phyloP scores from a whole-genome alignment of 1,140 invertebrate genomes.

The Aphis craccivora region DNA sequence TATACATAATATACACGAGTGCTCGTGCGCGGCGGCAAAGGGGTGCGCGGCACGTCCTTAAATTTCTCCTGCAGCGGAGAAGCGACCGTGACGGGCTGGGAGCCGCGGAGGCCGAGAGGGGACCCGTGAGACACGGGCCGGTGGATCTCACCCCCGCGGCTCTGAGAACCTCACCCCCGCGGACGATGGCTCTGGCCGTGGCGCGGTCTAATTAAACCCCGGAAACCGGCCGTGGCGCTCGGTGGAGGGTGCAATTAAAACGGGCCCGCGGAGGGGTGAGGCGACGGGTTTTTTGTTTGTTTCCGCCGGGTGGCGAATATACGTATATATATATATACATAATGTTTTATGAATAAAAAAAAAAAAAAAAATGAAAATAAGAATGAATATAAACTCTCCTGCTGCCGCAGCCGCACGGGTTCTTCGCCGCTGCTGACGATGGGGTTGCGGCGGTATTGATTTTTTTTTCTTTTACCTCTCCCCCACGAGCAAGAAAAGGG shows the following conservation, averaged over 20 bases:
- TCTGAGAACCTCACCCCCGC: slow-evolving; percentile 7
- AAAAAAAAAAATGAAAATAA: slow-evolving; percentile 6
- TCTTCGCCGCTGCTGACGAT: slow-evolving; percentile 1
- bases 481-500: slow-evolving; percentile 34
- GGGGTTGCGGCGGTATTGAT: slow-evolving; percentile 45
- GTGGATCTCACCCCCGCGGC: neutral
- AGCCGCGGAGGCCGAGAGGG: neutral
- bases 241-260: slow-evolving; percentile 43
- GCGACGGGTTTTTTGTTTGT: neutral
- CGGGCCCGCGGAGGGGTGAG: slow-evolving; percentile 10
- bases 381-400: neutral
- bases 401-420: neutral
- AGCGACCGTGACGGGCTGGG: neutral
- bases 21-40: neutral
- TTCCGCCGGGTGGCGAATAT: neutral
- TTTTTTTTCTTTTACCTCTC: slow-evolving; percentile 34
- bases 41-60: slow-evolving; percentile 3
- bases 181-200: neutral
- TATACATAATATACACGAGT: neutral
- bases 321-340: neutral
- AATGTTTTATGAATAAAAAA: neutral
- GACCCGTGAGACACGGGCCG: slow-evolving; percentile 23
- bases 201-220: slow-evolving; percentile 41
- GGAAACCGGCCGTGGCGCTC: slow-evolving; percentile 9
- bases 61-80: neutral